Conservation (phyloP, 2,113 vertebrate species). For the Albula glossodonta region DNA sequence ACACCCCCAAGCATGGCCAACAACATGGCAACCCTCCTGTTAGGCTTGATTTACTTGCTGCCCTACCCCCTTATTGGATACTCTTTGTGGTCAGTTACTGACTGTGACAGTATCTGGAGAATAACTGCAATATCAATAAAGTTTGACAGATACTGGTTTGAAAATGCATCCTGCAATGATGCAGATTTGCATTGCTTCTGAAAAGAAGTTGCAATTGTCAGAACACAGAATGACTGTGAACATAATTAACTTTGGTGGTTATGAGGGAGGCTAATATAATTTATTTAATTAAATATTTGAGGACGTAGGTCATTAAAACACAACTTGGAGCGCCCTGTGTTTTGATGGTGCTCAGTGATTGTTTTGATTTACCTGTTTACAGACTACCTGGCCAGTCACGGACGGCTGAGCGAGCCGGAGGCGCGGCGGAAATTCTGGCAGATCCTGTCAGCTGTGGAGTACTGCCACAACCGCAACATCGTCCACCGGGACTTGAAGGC, state of each 20-base stretch:
- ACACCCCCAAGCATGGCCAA: neutral
- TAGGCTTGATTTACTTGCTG: neutral
- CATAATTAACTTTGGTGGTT: neutral
- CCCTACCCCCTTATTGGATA: neutral
- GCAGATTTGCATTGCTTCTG: neutral
- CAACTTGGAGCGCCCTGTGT: too few relatives aligned
- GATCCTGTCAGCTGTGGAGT: constrained; percentile 82
- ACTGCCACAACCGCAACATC: constrained; percentile 78
- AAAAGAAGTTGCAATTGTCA: neutral
- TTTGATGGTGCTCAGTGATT: neutral
- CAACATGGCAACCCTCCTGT: neutral
- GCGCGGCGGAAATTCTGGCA: constrained; percentile 85
- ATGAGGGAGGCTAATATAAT: too few relatives aligned
- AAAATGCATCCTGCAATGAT: neutral
- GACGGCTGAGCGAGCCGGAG: constrained; percentile 77
- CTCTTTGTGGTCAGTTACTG: neutral
- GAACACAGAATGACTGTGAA: neutral
- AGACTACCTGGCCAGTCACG: constrained; percentile 84
- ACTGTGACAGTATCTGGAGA: neutral
- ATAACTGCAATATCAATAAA: neutral
- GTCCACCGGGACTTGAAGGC: constrained; percentile 85
- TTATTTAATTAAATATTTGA: too few relatives aligned
- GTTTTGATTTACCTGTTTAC: constrained; percentile 18
- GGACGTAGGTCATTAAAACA: too few relatives aligned
- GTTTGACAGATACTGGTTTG: too few relatives aligned